Conservation (phyloP, 2,113 vertebrate genomes). For the Melierax canorus region DNA sequence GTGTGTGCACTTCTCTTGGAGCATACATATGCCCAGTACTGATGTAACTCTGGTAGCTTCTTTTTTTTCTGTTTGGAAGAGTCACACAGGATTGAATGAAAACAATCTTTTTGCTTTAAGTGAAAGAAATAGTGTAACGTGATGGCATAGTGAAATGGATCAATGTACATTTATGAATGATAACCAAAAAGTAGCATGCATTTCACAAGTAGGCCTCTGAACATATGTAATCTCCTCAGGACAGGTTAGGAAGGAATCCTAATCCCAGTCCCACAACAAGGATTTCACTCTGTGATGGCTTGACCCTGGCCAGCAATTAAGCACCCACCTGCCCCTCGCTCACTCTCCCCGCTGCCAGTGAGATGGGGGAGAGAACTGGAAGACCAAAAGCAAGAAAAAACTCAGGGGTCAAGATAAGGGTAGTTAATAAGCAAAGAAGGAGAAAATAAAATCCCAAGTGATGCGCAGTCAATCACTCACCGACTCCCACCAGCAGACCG, state of each 20-base stretch:
- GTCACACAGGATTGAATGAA: background rate
- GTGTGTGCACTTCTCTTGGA: background rate
- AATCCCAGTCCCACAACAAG: background rate
- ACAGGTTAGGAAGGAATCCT: background rate
- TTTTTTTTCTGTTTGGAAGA: background rate
- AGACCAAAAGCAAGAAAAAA: background rate
- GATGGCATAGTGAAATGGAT: background rate
- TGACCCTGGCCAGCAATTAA: background rate
- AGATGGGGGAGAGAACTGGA: background rate
- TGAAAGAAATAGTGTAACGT: background rate
- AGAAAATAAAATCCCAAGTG: background rate
- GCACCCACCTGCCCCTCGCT: background rate
- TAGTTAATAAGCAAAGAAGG: background rate
- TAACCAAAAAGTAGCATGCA: background rate
- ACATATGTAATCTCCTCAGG: background rate
- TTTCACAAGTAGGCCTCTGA: background rate
- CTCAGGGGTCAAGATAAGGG: background rate
- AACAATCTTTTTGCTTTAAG: background rate
- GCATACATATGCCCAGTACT: background rate
- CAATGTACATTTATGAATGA: background rate
- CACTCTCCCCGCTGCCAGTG: accelerated
- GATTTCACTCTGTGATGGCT: background rate
- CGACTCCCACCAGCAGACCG: background rate
- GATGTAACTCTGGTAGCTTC: background rate
- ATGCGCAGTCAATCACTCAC: background rate